These are phyloP conservation scores for Stictonetta naevosa DNA, from an alignment of 2,113 vertebrate species.

Conservation along the genomic window DNA sequence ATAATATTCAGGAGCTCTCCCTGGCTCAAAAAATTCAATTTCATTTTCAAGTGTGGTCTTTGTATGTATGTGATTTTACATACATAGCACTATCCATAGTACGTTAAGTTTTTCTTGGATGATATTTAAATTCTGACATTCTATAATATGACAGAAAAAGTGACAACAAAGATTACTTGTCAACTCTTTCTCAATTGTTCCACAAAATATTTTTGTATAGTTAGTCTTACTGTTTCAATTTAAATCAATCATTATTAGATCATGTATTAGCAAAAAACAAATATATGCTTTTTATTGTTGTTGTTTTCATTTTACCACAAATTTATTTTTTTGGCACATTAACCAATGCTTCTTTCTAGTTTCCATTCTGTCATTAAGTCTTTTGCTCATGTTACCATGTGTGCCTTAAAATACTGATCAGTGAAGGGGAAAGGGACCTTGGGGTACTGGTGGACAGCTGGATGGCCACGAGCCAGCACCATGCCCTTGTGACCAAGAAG, in stretches of 20 bases:
- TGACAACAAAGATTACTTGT: not conserved
- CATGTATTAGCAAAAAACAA: not conserved
- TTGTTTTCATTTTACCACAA: not conserved
- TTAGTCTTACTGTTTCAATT: not conserved
- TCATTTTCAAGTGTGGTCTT: not conserved
- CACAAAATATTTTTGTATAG: not conserved
- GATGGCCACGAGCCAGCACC: too few relatives aligned
- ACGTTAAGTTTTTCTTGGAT: not conserved
- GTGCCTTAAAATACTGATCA: not conserved
- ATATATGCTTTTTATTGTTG: accelerated
- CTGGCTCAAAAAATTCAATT: not conserved
- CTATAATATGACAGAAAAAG: not conserved
- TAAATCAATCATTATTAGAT: not conserved
- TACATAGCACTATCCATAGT: not conserved
- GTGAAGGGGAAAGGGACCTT: too few relatives aligned
- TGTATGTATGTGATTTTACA: not conserved
- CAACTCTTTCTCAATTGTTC: not conserved
- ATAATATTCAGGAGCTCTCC: not conserved
- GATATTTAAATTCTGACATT: not conserved
- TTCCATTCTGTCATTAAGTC: not conserved
- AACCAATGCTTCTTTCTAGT: accelerated
- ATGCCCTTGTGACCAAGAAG: too few relatives aligned
- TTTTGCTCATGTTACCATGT: not conserved
- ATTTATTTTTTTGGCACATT: not conserved
- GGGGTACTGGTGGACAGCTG: too few relatives aligned